These are phyloP conservation scores for Drosophila acutilabella DNA, from an alignment of 2,888 invertebrate genomes.

Conservation along the genomic window DNA sequence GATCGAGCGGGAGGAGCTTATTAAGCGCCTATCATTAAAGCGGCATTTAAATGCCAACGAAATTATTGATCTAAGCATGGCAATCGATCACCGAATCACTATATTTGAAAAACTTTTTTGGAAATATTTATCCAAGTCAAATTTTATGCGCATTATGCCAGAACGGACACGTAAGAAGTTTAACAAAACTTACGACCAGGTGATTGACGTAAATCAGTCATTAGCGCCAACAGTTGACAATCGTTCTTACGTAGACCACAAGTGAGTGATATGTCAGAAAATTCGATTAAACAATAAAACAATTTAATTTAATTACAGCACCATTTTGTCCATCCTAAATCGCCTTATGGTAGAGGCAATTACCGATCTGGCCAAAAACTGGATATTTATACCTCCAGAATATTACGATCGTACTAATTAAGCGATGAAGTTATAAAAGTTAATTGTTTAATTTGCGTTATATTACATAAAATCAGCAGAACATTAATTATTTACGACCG, in stretches of 20 bases:
- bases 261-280: slow-evolving; percentile 47
- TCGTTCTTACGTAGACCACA: slow-evolving; percentile 44
- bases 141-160: slow-evolving; percentile 70
- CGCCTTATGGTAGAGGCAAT: slow-evolving; percentile 72
- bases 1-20: slow-evolving; percentile 44
- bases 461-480: background rate
- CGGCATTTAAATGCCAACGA: slow-evolving; percentile 60
- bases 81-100: slow-evolving; percentile 70
- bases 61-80: slow-evolving; percentile 70
- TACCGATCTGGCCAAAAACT: slow-evolving; percentile 77
- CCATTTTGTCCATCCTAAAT: slow-evolving; percentile 65
- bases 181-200: slow-evolving; percentile 64
- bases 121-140: slow-evolving; percentile 78
- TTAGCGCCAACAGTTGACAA: background rate
- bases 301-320: slow-evolving; percentile 42
- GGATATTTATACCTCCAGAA: slow-evolving; percentile 75
- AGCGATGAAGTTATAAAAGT: slow-evolving; percentile 17
- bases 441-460: slow-evolving; percentile 16
- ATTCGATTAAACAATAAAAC: background rate
- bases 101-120: slow-evolving; percentile 82
- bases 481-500: too few species aligned
- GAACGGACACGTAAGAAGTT: slow-evolving; percentile 50
- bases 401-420: slow-evolving; percentile 56
- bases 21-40: slow-evolving; percentile 51
- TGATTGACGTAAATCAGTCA: slow-evolving; percentile 36